These are phyloP conservation scores for Myotis findleyi DNA, from an alignment of 2,797 vertebrate genomes.

Conservation along the genomic window DNA sequence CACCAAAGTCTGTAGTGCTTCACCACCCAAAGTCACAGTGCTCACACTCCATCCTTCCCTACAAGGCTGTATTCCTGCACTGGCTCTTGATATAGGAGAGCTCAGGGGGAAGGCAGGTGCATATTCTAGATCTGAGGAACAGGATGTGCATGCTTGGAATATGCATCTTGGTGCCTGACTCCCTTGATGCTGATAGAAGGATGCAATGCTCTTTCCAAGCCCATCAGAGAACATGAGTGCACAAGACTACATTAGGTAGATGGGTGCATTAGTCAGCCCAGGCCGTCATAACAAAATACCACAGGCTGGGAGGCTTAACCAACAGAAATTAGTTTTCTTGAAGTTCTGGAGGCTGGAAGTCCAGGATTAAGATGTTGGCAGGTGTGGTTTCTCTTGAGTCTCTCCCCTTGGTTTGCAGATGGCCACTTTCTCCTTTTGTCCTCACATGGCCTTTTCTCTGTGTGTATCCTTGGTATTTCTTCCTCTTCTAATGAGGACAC, in stretches of 20 bases:
- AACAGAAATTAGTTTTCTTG: not conserved
- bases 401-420: not conserved
- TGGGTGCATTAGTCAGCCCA: not conserved
- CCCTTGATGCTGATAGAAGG: not conserved
- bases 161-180: not conserved
- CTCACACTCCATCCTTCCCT: not conserved
- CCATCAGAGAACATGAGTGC: not conserved
- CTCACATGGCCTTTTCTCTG: not conserved
- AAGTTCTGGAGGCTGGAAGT: not conserved
- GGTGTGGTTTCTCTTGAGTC: not conserved
- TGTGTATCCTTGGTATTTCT: not conserved
- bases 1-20: not conserved
- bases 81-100: not conserved
- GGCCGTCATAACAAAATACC: not conserved
- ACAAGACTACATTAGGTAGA: not conserved
- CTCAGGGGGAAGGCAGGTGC: not conserved
- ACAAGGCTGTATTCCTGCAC: not conserved
- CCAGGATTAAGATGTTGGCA: not conserved
- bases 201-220: not conserved
- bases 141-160: not conserved
- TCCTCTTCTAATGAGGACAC: not conserved
- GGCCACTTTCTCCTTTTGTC: not conserved
- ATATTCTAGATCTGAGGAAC: not conserved
- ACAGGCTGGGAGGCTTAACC: not conserved
- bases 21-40: not conserved